These are phyloP conservation scores for Hylomyscus alleni DNA, from an alignment of 2,797 vertebrate genomes.

Conservation along the genomic window DNA sequence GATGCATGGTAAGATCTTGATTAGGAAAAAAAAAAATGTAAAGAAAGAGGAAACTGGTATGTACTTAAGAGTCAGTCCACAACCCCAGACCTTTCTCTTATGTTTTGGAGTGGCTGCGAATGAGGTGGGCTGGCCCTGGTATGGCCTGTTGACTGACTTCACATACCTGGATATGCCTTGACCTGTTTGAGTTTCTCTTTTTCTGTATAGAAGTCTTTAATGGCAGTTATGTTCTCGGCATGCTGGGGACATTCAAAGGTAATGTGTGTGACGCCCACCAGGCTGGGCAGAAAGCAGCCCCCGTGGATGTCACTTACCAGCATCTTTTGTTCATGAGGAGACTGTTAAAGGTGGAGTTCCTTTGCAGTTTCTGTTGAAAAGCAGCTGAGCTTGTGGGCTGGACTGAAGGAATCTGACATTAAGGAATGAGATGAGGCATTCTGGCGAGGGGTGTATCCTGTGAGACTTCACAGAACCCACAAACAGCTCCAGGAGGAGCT, in stretches of 20 bases:
- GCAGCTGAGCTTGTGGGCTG: too few species aligned
- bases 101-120: too few species aligned
- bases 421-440: fast-evolving
- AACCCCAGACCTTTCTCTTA: too few species aligned
- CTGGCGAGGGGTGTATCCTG: fast-evolving
- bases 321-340: not conserved
- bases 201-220: not conserved
- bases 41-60: not conserved
- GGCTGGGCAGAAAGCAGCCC: fast-evolving
- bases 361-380: not conserved
- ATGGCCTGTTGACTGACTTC: fast-evolving
- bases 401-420: not conserved
- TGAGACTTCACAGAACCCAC: fast-evolving
- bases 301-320: fast-evolving
- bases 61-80: not conserved
- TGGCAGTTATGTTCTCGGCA: fast-evolving
- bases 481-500: fast-evolving
- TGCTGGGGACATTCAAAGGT: not conserved
- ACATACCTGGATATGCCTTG: fast-evolving
- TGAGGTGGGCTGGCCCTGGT: not conserved
- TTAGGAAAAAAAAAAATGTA: not conserved
- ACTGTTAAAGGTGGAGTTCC: too few species aligned
- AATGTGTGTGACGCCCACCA: fast-evolving
- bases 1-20: not conserved
- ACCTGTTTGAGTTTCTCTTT: not conserved